A percentile compares a stretch with the other conserved stretches of the same genome.
These are phyloP conservation scores for Apotomis betuletana DNA, from an alignment of 2,888 invertebrate genomes.

Conservation along the genomic window DNA sequence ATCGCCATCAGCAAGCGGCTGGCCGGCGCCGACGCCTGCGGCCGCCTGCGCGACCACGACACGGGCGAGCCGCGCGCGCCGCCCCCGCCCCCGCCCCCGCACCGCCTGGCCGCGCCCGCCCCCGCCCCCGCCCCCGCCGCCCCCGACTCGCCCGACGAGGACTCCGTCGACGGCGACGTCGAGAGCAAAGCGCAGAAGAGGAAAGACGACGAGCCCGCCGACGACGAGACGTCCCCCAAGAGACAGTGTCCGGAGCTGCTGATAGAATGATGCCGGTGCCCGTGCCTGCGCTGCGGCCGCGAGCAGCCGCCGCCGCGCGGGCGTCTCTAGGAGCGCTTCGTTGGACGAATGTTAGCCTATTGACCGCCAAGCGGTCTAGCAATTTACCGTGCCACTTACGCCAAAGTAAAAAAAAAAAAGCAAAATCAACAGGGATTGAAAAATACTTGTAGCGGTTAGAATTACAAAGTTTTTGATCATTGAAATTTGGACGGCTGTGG, in stretches of 20 bases:
- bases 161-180: constrained; percentile 60
- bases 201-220: constrained; percentile 62
- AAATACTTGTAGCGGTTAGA: too few species aligned
- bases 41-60: constrained; percentile 4
- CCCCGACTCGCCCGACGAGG: constrained; percentile 49
- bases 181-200: constrained; percentile 63
- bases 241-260: constrained; percentile 73
- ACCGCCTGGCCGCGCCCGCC: constrained; percentile 44
- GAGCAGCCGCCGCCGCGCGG: too few species aligned
- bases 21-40: constrained; percentile 45
- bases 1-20: constrained; percentile 63
- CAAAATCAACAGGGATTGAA: too few species aligned
- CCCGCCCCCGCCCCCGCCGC: constrained; percentile 29
- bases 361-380: too few species aligned
- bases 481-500: too few species aligned
- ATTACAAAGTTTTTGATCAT: too few species aligned
- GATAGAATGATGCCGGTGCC: constrained; percentile 63
- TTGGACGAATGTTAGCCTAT: constrained; percentile 20
- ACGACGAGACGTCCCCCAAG: constrained; percentile 70
- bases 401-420: too few species aligned
- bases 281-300: constrained; percentile 5
- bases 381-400: too few species aligned
- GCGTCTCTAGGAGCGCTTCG: constrained; percentile 8
- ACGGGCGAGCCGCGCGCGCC: constrained; percentile 8
- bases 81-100: constrained; percentile 6